phyloP scores from a whole-genome alignment of 2,888 invertebrate species.

The Lepidocyrtinus sp. region DNA sequence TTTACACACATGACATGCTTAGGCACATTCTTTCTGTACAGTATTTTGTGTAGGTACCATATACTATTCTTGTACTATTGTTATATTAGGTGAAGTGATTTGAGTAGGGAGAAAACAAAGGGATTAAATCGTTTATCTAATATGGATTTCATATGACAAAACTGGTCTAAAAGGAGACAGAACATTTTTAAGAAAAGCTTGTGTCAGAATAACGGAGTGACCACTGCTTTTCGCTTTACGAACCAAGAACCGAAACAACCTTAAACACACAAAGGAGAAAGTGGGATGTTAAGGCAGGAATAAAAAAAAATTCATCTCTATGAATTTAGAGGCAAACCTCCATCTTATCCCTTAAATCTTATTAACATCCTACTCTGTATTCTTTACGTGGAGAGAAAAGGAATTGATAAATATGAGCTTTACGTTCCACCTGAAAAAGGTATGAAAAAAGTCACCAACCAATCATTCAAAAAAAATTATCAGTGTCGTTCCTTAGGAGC shows the following conservation, averaged over 20 bases:
- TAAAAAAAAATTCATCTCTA: no score
- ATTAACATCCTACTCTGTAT: no score
- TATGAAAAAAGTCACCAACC: neutral
- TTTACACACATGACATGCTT: neutral
- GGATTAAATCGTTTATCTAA: neutral
- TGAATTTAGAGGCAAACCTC: no score
- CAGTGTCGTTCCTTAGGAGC: neutral
- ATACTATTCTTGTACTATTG: neutral
- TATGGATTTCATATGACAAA: neutral
- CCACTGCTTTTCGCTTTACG: neutral
- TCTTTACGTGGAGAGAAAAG: no score
- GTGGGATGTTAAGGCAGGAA: neutral
- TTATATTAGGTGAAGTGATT: no score
- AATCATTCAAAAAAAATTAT: neutral
- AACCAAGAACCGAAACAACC: neutral
- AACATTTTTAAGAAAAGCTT: neutral
- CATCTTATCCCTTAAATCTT: no score
- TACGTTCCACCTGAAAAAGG: constrained; percentile 13
- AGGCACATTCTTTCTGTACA: neutral
- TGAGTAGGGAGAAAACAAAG: no score
- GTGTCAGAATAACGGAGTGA: neutral
- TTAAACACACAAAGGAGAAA: no score
- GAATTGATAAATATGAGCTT: constrained; percentile 12
- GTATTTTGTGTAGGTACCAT: neutral
- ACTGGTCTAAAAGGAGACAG: neutral